Base-by-base conservation (phyloP, 2,797 vertebrate genomes). In the Neopelma chrysocephalum region DNA sequence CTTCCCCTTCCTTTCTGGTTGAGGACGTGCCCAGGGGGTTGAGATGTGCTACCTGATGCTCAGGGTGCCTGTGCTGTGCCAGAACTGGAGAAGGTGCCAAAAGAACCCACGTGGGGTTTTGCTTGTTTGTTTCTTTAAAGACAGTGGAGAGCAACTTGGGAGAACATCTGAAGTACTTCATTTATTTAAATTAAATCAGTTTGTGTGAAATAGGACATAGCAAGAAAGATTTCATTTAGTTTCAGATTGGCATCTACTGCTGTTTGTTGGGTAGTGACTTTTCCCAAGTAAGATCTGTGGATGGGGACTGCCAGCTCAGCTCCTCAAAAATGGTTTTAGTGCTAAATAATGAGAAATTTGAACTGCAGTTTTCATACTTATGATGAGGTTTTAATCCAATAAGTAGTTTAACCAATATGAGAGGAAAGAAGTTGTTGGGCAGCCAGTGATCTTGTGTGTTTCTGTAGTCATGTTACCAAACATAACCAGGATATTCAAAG, bases 31-130 rank as follows among this genome's bases (percentile, higher is more conserved):
- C 12, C 1, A 6, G 60, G 32, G 10, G n/a, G 29, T 21, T 1
- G 4, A 14, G 36, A 25, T 12, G 23, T 14, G 27, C 27, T 76
- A 27, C 47, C 45, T 38, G 20, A 20, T 57, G 31, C 26, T 38
- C 38, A 17, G 53, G 36, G 20, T 21, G 21, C 4, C 12, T 1
- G 1, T 3, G 21, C 21, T 23, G 19, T n/a, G 15, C 43, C 11
- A 5, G 15, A 60, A 43, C 17, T 57, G 53, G n/a, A 77, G 36
- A 71, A 27, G 34, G 10, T 47, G 11, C 48, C 27, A 6, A 18
- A 43, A 68, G 58, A 48, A 29, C 17, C 9, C 21, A 2, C 5
- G 6, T 5, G 8, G 27, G 8, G 9, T 12, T 64, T 68, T 51
- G 26, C 48, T 42, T 56, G 5, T 38, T 82, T 26, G 2, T n/a